These are phyloP conservation scores for Osmoderma eremita DNA, from an alignment of 2,888 invertebrate genomes.

Conservation along the genomic window DNA sequence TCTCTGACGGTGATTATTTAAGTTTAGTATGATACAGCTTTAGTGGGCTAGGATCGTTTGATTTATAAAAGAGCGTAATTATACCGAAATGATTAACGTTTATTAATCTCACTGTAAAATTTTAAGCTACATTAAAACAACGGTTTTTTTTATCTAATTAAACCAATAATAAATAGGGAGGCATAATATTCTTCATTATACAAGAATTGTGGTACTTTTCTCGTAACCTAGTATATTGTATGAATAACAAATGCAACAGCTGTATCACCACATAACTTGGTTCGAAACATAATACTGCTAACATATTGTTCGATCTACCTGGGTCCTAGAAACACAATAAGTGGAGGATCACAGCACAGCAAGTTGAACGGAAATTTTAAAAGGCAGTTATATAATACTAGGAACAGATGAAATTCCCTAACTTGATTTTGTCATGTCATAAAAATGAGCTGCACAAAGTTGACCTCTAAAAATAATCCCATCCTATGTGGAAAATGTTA, in stretches of 20 bases:
- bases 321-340: slow-evolving; percentile 14
- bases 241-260: slow-evolving; percentile 30
- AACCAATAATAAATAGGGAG: too few relatives aligned
- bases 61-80: too few relatives aligned
- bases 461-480: too few relatives aligned
- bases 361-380: background rate
- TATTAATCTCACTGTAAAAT: too few relatives aligned
- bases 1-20: slow-evolving; percentile 11
- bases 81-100: too few relatives aligned
- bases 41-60: too few relatives aligned
- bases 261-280: background rate
- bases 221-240: background rate
- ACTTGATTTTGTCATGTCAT: too few relatives aligned
- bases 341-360: background rate
- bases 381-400: background rate
- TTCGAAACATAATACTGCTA: background rate
- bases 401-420: too few relatives aligned
- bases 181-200: too few relatives aligned
- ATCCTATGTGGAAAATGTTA: too few relatives aligned
- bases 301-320: slow-evolving; percentile 38
- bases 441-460: too few relatives aligned
- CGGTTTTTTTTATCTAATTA: slow-evolving; percentile 8
- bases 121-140: background rate
- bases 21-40: background rate
- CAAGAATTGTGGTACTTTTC: too few relatives aligned